These are phyloP conservation scores for Pluvialis apricaria DNA, from an alignment of 2,113 vertebrate genomes.

Conservation along the genomic window DNA sequence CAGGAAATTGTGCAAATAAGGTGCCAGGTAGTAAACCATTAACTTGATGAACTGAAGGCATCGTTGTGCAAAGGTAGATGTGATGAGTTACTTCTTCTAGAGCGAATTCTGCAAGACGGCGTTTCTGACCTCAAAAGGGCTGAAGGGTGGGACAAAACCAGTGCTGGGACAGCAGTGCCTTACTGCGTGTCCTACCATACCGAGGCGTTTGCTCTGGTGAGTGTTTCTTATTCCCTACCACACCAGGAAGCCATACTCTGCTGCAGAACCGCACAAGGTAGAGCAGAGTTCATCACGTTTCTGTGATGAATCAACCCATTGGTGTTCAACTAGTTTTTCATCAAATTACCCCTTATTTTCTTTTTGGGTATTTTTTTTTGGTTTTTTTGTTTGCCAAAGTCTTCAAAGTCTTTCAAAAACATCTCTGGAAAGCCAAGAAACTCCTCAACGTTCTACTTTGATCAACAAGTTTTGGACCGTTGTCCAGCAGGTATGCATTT, in stretches of 20 bases:
- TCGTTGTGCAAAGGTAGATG: not conserved
- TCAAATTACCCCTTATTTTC: not conserved
- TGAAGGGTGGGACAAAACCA: not conserved
- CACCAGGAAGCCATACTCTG: not conserved
- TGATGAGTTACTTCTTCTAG: not conserved
- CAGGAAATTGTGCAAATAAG: not conserved
- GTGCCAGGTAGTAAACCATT: not conserved
- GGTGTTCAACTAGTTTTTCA: not conserved
- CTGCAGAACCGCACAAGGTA: not conserved
- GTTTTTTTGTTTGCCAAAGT: not conserved
- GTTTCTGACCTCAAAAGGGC: not conserved
- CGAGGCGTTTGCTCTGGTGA: rapidly evolving
- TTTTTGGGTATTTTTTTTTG: too few relatives aligned
- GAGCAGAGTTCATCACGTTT: rapidly evolving
- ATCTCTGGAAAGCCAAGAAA: not conserved
- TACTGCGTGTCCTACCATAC: rapidly evolving
- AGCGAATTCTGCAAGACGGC: not conserved
- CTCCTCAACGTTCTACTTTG: not conserved
- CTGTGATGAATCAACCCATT: not conserved
- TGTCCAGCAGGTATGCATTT: not conserved
- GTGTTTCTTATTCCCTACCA: not conserved
- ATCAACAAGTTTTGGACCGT: not conserved
- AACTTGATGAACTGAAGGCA: not conserved
- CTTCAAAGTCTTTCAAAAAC: not conserved
- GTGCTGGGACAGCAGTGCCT: not conserved